Base-by-base conservation (phyloP, 2,113 vertebrate species). In the Nannobrachium achirus region DNA sequence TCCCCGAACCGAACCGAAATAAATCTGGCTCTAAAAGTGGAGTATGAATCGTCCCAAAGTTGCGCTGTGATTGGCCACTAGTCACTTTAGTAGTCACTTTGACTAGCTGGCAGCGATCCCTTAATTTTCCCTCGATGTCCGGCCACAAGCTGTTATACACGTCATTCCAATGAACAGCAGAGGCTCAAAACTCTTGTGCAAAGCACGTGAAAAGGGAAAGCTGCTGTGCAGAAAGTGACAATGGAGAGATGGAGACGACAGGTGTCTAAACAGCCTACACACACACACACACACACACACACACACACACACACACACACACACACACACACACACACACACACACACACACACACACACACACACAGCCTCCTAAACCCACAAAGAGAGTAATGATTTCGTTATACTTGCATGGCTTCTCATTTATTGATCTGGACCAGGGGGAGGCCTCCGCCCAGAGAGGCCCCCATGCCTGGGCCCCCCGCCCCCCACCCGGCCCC, bases 321-420 rank as follows among this genome's bases (percentile, higher is more conserved):
- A 44, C 42, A 56, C 48, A 25, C 61, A 58, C 73, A 56, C 52
- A 64, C 69, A 69, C 80, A 81, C 62, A 63, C 48, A 44, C 80
- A 14, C 73, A 78, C 56, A 78, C n/a, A 63, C 70, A 55, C 72
- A 85, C 71, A 74, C 66, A 33, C 25, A 33, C 25, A 33, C 25
- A 33, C 25, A 33, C 73, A 56, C 73, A 75, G 66, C 60, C 79
- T 76, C 78, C 71, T 81, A 83, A 89, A 77, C 79, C 77, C 65
- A 69, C 56, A 76, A 86, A 86, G 79, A 86, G 79, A 89, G 86
- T 84, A 88, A 90, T 87, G 84, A 90, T 91, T 89, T 71, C 88
- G 85, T 92, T 91, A 86, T 87, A 91, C 85, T 90, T 88, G 86
- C 89, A 89, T 91, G 86, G 85, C 83, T 91, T 89, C 86, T 89